Base-by-base conservation (phyloP, 2,888 invertebrate genomes). In the Noctua janthina region DNA sequence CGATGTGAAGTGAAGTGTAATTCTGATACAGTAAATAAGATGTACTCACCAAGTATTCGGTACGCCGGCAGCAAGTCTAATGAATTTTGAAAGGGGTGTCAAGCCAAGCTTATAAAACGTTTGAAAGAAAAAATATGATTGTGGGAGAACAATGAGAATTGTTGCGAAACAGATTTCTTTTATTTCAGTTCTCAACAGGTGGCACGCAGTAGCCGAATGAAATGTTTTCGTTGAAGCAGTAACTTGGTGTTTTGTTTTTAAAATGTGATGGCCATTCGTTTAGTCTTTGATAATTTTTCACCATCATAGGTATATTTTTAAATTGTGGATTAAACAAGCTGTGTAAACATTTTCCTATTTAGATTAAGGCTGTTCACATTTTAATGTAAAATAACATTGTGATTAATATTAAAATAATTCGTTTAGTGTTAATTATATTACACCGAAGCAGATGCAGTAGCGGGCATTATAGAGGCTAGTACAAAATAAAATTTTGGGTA, bases 101-200 rank as follows among this genome's bases (percentile, higher is more conserved):
- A 71, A 78, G 83, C 43, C 66, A 82, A 81, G 67, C 90, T 92
- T 94, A 92, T 93, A 93, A 94, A 93, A 93, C 89, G 88, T 88
- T 84, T 66, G 76, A 76, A 79, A 85, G 82, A 86, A 82, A 83
- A 86, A 83, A 70, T 43, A 71, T 75, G 79, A 86, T 87, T 87
- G 69, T 71, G 80, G 75, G 87, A 81, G 74, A 92, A 94, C 93
- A 93, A 94, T 94, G 76, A 87, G 77, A 87, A 93, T 94, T 95
- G 94, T 94, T 95, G 90, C 86, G 88, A 91, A 90, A 91, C 78
- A 71, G 62, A 13, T 74, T 67, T 71, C 82, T 88, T 81, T 83
- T 84, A 79, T 90, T 88, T 84, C 66, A 11, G 29, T 51, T 20
- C 10, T 68, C 56, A 67, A 87, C 89, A 90, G 90, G 87, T 91